Conservation (phyloP, 2,888 invertebrate genomes). For the Sinotaia quadrata region DNA sequence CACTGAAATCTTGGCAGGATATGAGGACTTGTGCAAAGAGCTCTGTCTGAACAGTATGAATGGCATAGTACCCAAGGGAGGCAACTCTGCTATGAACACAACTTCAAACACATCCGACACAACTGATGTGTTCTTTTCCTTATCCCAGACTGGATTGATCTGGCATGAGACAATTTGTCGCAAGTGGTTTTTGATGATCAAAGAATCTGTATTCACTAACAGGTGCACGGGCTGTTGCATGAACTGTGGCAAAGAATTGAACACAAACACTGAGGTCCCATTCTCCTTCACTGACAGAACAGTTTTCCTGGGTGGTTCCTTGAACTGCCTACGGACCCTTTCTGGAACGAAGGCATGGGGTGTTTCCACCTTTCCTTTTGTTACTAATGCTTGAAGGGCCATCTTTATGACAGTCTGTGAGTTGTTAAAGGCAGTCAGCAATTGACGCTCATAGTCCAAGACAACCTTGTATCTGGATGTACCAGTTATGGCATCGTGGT, state of each 20-base stretch:
- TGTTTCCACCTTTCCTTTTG: conserved; percentile 46
- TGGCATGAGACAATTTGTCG: conserved; percentile 79
- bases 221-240: conserved; percentile 85
- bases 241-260: conserved; percentile 86
- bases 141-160: conserved; percentile 88
- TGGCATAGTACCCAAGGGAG: conserved; percentile 83
- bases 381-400: conserved; percentile 52
- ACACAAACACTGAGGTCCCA: conserved; percentile 77
- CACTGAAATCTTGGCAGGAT: conserved; percentile 49
- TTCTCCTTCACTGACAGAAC: conserved; percentile 44
- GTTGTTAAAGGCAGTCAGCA: conserved; percentile 52
- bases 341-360: conserved; percentile 50
- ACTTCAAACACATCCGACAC: conserved; percentile 73
- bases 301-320: conserved; percentile 43
- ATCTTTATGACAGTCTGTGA: conserved; percentile 54
- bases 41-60: conserved; percentile 57
- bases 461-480: conserved; percentile 93
- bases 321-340: conserved; percentile 37
- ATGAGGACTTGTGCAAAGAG: conserved; percentile 25
- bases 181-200: conserved; percentile 75
- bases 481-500: conserved; percentile 98
- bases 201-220: conserved; percentile 79
- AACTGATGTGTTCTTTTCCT: conserved; percentile 47
- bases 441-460: conserved; percentile 83
- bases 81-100: conserved; percentile 84